These are phyloP conservation scores for Monodelphis domestica DNA, from an alignment of 2,797 vertebrate species.

Conservation along the genomic window DNA sequence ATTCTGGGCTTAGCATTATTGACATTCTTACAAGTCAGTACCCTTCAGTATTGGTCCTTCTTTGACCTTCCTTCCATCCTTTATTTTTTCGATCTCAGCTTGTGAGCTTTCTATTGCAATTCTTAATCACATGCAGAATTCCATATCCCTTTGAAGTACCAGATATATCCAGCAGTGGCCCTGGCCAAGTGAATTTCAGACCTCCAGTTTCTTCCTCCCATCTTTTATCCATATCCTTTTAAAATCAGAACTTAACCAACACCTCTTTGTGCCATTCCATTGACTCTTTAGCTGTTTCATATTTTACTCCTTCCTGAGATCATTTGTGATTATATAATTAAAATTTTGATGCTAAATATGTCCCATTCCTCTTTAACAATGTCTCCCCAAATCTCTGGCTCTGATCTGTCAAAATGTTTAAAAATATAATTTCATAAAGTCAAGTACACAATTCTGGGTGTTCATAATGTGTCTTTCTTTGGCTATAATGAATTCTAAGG, in stretches of 20 bases:
- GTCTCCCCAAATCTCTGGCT: neutral
- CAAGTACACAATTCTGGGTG: neutral
- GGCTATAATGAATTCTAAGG: neutral
- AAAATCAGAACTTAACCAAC: neutral
- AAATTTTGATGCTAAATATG: neutral
- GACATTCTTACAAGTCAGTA: neutral
- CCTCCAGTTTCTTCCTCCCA: neutral
- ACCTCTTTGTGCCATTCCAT: neutral
- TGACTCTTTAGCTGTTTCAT: neutral
- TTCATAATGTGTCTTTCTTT: neutral
- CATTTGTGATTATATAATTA: neutral
- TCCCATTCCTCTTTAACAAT: neutral
- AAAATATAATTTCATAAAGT: neutral
- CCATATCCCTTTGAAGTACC: neutral
- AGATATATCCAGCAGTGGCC: neutral
- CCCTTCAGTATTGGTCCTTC: neutral
- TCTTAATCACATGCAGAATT: neutral
- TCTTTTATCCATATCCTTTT: neutral
- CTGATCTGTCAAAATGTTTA: neutral
- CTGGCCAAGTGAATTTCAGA: neutral
- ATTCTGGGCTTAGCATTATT: neutral
- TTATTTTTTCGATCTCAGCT: neutral
- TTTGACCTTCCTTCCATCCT: neutral
- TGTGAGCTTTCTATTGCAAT: neutral
- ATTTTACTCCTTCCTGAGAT: neutral